phyloP scores from a whole-genome alignment of 2,113 vertebrate species.

The Nibea coibor region DNA sequence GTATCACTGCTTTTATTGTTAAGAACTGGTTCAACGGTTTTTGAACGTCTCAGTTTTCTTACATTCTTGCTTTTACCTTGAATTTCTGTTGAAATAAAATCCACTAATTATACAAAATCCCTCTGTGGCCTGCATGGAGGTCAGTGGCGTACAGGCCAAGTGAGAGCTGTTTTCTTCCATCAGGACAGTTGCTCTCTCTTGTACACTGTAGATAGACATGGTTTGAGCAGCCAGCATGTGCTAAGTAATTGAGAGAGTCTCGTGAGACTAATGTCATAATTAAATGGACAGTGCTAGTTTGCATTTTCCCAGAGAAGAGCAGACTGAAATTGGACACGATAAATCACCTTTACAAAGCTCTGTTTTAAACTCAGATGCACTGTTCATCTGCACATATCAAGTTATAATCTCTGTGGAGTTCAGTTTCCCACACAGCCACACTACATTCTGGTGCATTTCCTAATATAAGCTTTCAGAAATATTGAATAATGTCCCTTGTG shows the following conservation, averaged over 20 bases:
- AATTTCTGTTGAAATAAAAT: background rate
- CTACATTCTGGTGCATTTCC: background rate
- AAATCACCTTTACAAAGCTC: constrained; percentile 31
- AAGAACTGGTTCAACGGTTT: background rate
- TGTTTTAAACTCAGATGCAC: background rate
- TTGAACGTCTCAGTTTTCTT: background rate
- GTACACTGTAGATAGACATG: background rate
- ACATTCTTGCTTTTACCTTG: no score
- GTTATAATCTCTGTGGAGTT: constrained; percentile 7
- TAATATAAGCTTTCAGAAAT: background rate
- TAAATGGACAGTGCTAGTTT: constrained; percentile 23
- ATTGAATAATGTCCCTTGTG: background rate
- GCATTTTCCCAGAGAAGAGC: constrained; percentile 45
- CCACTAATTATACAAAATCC: background rate
- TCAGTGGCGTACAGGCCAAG: no score
- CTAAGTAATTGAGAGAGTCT: constrained; percentile 31
- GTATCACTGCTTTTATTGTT: background rate
- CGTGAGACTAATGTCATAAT: constrained; percentile 25
- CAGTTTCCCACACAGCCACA: constrained; percentile 34
- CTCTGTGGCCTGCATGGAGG: background rate
- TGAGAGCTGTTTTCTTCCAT: background rate
- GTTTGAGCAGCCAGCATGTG: background rate
- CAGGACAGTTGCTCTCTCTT: background rate
- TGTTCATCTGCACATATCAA: constrained; percentile 4
- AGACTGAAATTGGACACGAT: constrained; percentile 33